Conservation (phyloP, 2,888 invertebrate genomes). For the Ypsolopha sequella region DNA sequence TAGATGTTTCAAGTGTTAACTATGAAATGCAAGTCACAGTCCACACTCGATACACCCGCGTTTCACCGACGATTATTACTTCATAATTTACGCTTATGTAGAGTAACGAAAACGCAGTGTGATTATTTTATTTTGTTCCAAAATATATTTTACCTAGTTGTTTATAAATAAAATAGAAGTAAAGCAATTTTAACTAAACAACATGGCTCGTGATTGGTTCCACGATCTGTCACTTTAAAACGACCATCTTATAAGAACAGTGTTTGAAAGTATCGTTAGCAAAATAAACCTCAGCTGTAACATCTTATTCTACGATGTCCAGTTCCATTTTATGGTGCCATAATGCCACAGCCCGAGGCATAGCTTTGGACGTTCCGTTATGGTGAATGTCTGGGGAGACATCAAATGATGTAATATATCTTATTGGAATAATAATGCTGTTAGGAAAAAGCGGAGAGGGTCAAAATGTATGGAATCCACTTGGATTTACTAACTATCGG, state of each 20-base stretch:
- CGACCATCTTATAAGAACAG: background rate
- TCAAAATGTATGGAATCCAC: background rate
- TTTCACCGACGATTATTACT: no score
- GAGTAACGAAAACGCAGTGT: no score
- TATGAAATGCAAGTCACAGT: no score
- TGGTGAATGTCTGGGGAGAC: conserved; percentile 22
- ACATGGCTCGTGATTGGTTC: no score
- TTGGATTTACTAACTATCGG: background rate
- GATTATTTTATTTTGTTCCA: no score
- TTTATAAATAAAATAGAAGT: no score
- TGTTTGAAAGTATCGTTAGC: background rate
- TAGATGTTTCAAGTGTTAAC: no score
- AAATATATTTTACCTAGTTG: no score
- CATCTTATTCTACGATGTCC: conserved; percentile 25
- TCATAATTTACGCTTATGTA: no score
- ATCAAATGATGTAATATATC: conserved; percentile 8
- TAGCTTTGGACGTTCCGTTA: conserved; percentile 17
- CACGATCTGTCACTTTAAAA: background rate
- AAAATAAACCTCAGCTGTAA: conserved; percentile 1
- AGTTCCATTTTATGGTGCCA: conserved; percentile 23
- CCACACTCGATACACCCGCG: no score
- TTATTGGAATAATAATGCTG: conserved; percentile 6
- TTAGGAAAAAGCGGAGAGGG: background rate
- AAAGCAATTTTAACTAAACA: no score
- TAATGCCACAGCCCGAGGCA: conserved; percentile 9